Conservation (phyloP, 2,797 vertebrate species). For the Acrossocheilus wenchowensis region DNA sequence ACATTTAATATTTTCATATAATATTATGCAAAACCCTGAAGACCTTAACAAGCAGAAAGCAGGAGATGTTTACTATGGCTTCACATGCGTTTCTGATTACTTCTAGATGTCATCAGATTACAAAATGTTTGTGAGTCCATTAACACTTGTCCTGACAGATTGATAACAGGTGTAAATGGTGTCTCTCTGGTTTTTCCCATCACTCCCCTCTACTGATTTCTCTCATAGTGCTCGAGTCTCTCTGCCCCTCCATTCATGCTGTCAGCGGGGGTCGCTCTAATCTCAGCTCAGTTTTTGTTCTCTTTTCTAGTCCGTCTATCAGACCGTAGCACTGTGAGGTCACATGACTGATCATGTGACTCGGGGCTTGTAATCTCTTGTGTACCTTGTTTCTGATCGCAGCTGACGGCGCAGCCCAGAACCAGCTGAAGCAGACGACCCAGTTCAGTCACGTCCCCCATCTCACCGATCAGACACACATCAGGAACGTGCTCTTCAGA, state of each 20-base stretch:
- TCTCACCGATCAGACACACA: slow-evolving; percentile 85
- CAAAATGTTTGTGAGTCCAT: too few relatives aligned
- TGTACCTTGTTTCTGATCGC: slow-evolving; percentile 91
- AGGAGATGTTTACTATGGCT: not conserved
- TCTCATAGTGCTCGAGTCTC: not conserved
- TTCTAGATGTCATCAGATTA: too few relatives aligned
- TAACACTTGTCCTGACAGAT: too few relatives aligned
- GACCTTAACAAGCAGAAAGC: not conserved
- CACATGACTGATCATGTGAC: not conserved
- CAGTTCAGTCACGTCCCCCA: slow-evolving; percentile 83
- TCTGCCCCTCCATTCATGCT: not conserved
- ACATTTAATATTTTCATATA: too few relatives aligned
- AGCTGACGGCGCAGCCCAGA: slow-evolving; percentile 89
- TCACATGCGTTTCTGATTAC: not conserved
- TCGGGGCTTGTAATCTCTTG: not conserved
- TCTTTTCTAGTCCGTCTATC: not conserved
- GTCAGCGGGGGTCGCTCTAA: not conserved
- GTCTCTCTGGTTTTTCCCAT: not conserved
- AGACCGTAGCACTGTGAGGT: not conserved
- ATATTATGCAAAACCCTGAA: not conserved
- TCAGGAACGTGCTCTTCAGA: slow-evolving; percentile 84
- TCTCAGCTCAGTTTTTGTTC: not conserved
- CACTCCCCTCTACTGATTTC: not conserved
- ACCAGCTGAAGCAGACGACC: slow-evolving; percentile 90
- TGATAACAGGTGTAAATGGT: not conserved